These are phyloP conservation scores for Pedicia rivosa DNA, from an alignment of 2,888 invertebrate species.

Conservation along the genomic window DNA sequence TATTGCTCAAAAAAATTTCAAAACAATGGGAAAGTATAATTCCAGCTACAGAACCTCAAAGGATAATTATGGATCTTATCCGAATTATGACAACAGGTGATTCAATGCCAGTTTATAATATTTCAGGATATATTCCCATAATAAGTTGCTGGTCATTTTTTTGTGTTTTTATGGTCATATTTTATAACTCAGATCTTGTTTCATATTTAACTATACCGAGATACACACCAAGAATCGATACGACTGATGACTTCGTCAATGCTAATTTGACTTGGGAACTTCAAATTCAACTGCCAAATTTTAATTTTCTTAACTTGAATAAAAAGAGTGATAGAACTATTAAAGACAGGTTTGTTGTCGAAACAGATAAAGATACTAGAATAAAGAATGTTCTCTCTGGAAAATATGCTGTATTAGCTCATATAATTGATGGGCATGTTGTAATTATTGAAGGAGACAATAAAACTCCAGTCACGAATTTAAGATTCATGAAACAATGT, in stretches of 20 bases:
- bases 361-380: not conserved
- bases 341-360: not conserved
- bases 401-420: conserved; percentile 1
- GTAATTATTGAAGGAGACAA: not conserved
- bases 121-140: not conserved
- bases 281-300: not conserved
- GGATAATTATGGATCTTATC: not conserved
- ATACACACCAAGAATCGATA: not conserved
- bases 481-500: conserved; percentile 1
- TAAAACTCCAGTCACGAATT: not conserved
- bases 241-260: conserved; percentile 1
- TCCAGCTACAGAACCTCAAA: not conserved
- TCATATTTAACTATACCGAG: conserved; percentile 3
- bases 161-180: not conserved
- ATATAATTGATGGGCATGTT: not conserved
- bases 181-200: conserved; percentile 1
- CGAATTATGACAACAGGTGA: not conserved
- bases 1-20: not conserved
- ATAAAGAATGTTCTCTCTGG: not conserved
- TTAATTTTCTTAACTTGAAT: conserved; percentile 3
- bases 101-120: not conserved
- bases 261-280: conserved; percentile 2
- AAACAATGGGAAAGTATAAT: not conserved
- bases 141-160: not conserved
- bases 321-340: not conserved